Percentiles rank a stretch among this genome's conserved stretches.
phyloP scores from a whole-genome alignment of 2,888 invertebrate genomes.

The Willowsia nigromaculata region DNA sequence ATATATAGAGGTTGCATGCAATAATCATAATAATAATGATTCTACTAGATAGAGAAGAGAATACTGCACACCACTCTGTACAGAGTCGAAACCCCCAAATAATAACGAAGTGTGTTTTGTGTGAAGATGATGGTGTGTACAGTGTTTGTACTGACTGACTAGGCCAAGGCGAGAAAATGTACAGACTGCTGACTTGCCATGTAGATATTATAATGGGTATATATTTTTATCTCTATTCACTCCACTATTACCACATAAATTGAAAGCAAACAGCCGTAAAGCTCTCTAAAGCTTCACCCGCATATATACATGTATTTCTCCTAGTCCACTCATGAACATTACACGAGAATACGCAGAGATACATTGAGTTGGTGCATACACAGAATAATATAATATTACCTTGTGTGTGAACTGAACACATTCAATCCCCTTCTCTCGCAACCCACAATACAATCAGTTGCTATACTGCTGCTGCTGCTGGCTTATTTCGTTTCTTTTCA shows the following conservation, averaged over 20 bases:
- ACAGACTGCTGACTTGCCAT: not conserved
- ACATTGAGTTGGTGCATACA: not conserved
- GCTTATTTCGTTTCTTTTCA: slow-evolving; percentile 23
- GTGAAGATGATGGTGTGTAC: slow-evolving; percentile 22
- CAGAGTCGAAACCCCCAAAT: not conserved
- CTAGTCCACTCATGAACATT: slow-evolving; percentile 21
- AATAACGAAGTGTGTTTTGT: slow-evolving; percentile 5
- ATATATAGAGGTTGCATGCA: not conserved
- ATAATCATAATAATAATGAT: slow-evolving; percentile 23
- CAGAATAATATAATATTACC: not conserved
- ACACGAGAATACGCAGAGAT: not conserved
- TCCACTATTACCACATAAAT: slow-evolving; percentile 23
- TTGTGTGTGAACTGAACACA: not conserved
- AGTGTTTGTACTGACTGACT: slow-evolving; percentile 33
- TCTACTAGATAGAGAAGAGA: not conserved
- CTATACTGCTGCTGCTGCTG: not conserved
- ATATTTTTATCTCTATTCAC: not conserved
- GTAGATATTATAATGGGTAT: not conserved
- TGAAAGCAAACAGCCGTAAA: slow-evolving; percentile 34
- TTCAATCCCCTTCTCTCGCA: not conserved
- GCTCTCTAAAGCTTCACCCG: slow-evolving; percentile 42
- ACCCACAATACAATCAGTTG: not conserved
- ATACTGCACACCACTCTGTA: not conserved
- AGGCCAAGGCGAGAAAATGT: slow-evolving; percentile 64
- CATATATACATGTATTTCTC: slow-evolving; percentile 45